phyloP scores from a whole-genome alignment of 2,113 vertebrate species.

The Anhinga anhinga region DNA sequence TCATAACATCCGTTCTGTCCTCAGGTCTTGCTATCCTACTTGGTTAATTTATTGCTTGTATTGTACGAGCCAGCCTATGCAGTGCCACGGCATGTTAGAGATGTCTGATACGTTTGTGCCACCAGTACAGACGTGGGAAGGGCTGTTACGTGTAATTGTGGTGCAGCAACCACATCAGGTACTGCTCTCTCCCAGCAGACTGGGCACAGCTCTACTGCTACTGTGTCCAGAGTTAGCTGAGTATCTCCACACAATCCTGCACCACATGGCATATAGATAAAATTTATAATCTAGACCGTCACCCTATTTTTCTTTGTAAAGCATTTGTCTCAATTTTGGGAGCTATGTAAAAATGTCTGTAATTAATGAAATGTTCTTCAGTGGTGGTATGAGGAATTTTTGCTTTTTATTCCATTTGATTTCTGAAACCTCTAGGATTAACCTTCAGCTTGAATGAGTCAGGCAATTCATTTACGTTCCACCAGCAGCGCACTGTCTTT shows the following conservation, averaged over 20 bases:
- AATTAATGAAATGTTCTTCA: background rate
- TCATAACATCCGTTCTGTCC: rapidly evolving
- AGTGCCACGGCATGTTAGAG: background rate
- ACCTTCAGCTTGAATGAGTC: slow-evolving; percentile 7
- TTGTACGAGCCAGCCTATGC: background rate
- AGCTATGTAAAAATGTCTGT: background rate
- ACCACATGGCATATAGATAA: background rate
- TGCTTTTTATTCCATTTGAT: background rate
- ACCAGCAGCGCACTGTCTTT: background rate
- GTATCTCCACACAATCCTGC: background rate
- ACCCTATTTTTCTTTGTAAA: background rate
- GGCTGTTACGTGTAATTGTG: rapidly evolving
- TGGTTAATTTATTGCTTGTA: background rate
- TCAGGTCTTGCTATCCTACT: background rate
- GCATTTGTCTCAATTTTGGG: background rate
- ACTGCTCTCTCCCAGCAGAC: background rate
- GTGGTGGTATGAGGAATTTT: background rate
- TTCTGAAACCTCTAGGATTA: background rate
- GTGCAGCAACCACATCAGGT: rapidly evolving
- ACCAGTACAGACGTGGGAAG: background rate
- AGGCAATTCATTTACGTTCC: background rate
- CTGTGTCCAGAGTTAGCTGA: background rate
- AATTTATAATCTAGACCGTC: background rate
- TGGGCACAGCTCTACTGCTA: background rate
- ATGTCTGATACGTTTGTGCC: background rate